Base-by-base conservation (phyloP, 1,140 invertebrate genomes). In the Arctopsyche grandis region DNA sequence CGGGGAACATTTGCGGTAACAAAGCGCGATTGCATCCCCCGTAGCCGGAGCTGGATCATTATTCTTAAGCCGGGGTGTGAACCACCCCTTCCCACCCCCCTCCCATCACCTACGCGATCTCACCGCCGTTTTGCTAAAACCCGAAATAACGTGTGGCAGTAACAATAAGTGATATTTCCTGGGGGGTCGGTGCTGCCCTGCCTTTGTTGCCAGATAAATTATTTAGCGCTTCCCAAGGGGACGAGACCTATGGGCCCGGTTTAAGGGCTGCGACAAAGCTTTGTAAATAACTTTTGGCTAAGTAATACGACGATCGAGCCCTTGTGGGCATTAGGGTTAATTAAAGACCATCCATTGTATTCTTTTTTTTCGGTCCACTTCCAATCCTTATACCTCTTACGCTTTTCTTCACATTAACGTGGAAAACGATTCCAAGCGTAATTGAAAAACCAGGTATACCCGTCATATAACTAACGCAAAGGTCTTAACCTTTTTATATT, bases 131-230 rank as follows among this genome's bases (percentile, higher is more conserved):
- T 73, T 21, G 77, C 46, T 70, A 16, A 70, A 78, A 69, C 66
- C 76, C 76, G 48, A 70, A 70, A 78, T 69, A 78, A 71, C 77
- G 77, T 78, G 77, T 44, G 77, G 43, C 24, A 43, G 66, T 78
- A 52, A 70, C 76, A 70, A 70, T 78, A 78, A 78, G 77, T 71
- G 77, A 78, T 78, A 78, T 73, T 70, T 71, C 75, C 63, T 19
- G 29, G 58, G 75, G 24, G 48, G 26, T 24, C 5, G 26, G 0
- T 5, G 26, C 69, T 16, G 16, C 26, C 69, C 69, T 44, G 69
- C 29, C 63, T 56, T 46, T 58, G 77, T 78, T 60, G 77, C 69
- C 69, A 78, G 77, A 78, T 78, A 78, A 78, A 78, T 78, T 71
- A 78, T 78, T 78, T 78, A 78, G 77, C 69, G 77, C 44, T 24